phyloP scores from a whole-genome alignment of 2,888 invertebrate genomes.

The Sinohyriopsis cumingii region DNA sequence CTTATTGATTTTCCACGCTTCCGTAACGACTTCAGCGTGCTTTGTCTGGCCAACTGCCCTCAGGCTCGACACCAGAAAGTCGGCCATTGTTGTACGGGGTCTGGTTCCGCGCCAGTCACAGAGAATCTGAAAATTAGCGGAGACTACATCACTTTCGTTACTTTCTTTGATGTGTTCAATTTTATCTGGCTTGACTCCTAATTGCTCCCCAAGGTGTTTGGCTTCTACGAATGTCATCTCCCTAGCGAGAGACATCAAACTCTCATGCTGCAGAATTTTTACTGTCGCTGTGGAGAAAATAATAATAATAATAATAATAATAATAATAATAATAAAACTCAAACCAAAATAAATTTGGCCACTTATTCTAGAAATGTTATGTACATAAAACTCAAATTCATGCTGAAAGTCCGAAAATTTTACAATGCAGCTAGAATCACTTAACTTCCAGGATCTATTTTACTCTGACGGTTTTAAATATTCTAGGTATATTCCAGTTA shows the following conservation, averaged over 20 bases:
- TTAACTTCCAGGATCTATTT: too few species aligned
- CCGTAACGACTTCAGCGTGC: conserved; percentile 33
- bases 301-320: background rate
- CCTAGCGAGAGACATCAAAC: conserved; percentile 42
- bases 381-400: too few species aligned
- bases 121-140: conserved; percentile 42
- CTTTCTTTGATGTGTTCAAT: conserved; percentile 32
- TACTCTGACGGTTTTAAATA: too few species aligned
- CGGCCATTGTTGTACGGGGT: conserved; percentile 41
- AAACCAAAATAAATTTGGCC: too few species aligned
- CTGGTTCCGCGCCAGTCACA: conserved; percentile 46
- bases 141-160: conserved; percentile 30
- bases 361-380: too few species aligned
- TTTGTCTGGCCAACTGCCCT: conserved; percentile 35
- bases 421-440: too few species aligned
- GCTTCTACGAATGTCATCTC: conserved; percentile 37
- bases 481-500: too few species aligned
- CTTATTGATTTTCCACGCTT: conserved; percentile 32
- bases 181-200: conserved; percentile 31
- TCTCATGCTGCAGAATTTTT: conserved; percentile 40
- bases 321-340: background rate
- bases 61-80: conserved; percentile 42
- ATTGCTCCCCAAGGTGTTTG: conserved; percentile 25
- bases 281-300: conserved; percentile 23
- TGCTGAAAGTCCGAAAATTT: too few species aligned